phyloP scores from a whole-genome alignment of 2,797 vertebrate species.

The Galaxias olidus region DNA sequence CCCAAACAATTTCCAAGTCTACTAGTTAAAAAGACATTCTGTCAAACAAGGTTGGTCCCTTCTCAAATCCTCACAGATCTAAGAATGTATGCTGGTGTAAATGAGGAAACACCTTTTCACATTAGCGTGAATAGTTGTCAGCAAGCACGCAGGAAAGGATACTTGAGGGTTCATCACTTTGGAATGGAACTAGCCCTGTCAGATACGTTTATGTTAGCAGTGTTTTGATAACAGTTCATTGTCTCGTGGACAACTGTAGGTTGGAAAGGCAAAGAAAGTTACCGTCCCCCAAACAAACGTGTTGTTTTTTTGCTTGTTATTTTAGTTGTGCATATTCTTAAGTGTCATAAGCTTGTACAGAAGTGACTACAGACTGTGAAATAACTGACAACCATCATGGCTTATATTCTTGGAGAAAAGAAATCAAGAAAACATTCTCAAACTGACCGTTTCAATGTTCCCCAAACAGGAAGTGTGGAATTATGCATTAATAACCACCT shows the following conservation, averaged over 20 bases:
- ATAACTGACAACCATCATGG: not conserved
- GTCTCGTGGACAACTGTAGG: no score
- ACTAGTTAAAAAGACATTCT: no score
- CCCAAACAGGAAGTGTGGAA: not conserved
- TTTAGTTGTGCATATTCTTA: slow-evolving; percentile 8
- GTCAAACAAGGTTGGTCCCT: no score
- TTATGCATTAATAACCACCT: not conserved
- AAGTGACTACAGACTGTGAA: slow-evolving; percentile 41
- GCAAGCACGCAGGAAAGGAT: no score
- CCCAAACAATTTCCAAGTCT: no score
- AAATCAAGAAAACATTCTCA: not conserved
- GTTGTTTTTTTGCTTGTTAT: slow-evolving; percentile 1
- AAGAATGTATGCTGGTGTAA: no score
- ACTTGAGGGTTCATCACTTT: no score
- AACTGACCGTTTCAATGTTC: not conserved
- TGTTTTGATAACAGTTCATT: not conserved
- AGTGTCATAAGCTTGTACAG: slow-evolving; percentile 19
- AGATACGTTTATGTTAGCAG: not conserved
- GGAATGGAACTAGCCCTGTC: not conserved
- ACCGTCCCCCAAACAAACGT: slow-evolving; percentile 6
- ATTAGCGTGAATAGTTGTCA: no score
- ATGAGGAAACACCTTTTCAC: no score
- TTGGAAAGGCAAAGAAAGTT: not conserved
- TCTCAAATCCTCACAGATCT: no score
- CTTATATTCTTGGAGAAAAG: not conserved